Percentiles rank a stretch among this genome's conserved stretches.
Evolutionary conservation across 2,888 invertebrate genomes (phyloP).

Genomic region (Labia minor): DNA sequence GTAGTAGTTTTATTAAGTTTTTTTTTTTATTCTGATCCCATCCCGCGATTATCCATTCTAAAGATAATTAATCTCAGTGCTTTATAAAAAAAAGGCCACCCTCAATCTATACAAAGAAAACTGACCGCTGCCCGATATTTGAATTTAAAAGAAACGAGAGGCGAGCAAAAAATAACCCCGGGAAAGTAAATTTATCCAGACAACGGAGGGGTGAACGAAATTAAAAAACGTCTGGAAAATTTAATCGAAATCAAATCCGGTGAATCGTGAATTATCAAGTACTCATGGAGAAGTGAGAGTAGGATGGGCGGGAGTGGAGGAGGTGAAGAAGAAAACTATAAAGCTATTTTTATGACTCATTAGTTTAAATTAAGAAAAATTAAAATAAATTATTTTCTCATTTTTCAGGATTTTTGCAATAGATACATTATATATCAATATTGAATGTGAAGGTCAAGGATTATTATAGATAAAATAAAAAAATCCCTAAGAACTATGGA

Average conservation of each 20-base stretch:
- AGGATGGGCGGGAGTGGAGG: no score
- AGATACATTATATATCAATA: no score
- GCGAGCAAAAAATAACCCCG: not conserved
- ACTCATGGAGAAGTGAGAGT: no score
- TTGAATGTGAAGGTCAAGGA: no score
- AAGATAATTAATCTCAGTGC: conserved; percentile 13
- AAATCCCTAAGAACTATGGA: no score
- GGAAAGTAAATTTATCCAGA: not conserved
- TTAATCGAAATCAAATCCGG: conserved; percentile 1
- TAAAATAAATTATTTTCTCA: no score
- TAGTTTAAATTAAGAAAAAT: no score
- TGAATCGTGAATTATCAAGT: conserved; percentile 5
- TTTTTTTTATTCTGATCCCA: conserved; percentile 8
- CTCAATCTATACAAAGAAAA: conserved; percentile 13
- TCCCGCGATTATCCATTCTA: not conserved
- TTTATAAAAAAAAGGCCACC: not conserved
- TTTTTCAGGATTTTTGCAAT: no score
- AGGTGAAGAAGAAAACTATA: not conserved
- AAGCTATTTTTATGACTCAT: not conserved
- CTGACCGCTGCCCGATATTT: conserved; percentile 13
- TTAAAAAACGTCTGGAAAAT: conserved; percentile 5
- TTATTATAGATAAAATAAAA: no score
- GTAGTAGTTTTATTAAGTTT: not conserved
- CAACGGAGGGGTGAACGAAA: not conserved
- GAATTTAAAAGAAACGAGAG: not conserved